phyloP scores from a whole-genome alignment of 2,888 invertebrate genomes.

The Xylophagus ater region DNA sequence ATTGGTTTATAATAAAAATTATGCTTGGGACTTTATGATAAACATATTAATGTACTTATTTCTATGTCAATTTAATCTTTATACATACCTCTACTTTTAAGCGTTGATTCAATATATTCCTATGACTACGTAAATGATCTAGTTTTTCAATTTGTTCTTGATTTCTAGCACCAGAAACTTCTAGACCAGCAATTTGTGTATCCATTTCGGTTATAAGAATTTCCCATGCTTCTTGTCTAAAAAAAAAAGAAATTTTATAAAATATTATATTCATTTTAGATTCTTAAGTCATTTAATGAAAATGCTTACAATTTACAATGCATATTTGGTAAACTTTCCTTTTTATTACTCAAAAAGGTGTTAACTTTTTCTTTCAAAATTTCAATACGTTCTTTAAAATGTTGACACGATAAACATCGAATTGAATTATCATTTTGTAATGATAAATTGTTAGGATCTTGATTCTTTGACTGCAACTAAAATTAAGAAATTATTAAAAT shows the following conservation, averaged over 20 bases:
- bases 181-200: constrained; percentile 71
- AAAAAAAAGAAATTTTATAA: constrained; percentile 18
- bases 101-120: constrained; percentile 56
- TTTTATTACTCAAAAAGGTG: constrained; percentile 9
- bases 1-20: no score
- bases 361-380: constrained; percentile 7
- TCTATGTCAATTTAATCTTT: no score
- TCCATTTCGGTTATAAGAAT: constrained; percentile 80
- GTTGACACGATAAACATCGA: constrained; percentile 9
- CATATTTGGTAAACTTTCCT: constrained; percentile 8
- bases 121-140: constrained; percentile 56
- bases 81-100: constrained; percentile 54
- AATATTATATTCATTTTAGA: constrained; percentile 8
- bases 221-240: constrained; percentile 75
- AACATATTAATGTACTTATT: no score
- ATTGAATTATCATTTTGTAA: constrained; percentile 11
- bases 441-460: constrained; percentile 11
- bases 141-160: constrained; percentile 53
- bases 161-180: constrained; percentile 58
- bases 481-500: no score
- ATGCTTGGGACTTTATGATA: no score
- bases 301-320: constrained; percentile 11
- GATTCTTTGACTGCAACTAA: background rate
- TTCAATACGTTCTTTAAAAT: constrained; percentile 5
- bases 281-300: background rate